Evolutionary conservation across 2,888 invertebrate species (phyloP).

Genomic region (Eupithecia subfuscata): DNA sequence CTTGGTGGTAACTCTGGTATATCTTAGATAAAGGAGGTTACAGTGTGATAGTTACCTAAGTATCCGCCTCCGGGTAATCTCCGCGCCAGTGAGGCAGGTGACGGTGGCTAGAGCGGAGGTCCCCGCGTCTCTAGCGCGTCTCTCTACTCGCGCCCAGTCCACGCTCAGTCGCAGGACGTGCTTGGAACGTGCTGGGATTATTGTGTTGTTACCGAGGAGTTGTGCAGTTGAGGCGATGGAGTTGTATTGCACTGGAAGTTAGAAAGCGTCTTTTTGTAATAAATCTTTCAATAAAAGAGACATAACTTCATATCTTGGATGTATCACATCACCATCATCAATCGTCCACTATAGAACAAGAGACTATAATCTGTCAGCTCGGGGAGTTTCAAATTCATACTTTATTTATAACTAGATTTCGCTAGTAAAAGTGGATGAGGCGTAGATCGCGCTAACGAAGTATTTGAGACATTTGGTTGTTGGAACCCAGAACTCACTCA

Average conservation of each 20-base stretch:
- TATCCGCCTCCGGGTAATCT: slow-evolving; percentile 68
- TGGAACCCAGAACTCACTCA: too few relatives aligned
- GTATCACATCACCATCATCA: not conserved
- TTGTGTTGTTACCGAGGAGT: slow-evolving; percentile 54
- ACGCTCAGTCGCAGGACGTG: slow-evolving; percentile 59
- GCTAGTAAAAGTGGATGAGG: too few relatives aligned
- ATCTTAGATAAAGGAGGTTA: not conserved
- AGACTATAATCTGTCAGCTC: too few relatives aligned
- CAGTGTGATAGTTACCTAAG: slow-evolving; percentile 55
- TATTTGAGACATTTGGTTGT: too few relatives aligned
- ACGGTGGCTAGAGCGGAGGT: slow-evolving; percentile 65
- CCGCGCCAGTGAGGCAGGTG: slow-evolving; percentile 69
- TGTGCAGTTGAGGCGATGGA: slow-evolving; percentile 49
- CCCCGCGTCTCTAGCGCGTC: slow-evolving; percentile 55
- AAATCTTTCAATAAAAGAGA: too few relatives aligned
- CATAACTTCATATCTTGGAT: not conserved
- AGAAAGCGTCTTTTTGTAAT: not conserved
- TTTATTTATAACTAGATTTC: too few relatives aligned
- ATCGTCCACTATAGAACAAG: too few relatives aligned
- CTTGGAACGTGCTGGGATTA: slow-evolving; percentile 56
- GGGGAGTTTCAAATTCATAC: too few relatives aligned
- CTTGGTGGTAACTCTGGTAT: slow-evolving; percentile 28
- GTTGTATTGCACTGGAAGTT: slow-evolving; percentile 67
- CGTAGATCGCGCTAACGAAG: too few relatives aligned
- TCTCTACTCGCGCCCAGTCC: slow-evolving; percentile 67